Conservation (phyloP, 2,113 vertebrate genomes). For the Malurus melanocephalus region DNA sequence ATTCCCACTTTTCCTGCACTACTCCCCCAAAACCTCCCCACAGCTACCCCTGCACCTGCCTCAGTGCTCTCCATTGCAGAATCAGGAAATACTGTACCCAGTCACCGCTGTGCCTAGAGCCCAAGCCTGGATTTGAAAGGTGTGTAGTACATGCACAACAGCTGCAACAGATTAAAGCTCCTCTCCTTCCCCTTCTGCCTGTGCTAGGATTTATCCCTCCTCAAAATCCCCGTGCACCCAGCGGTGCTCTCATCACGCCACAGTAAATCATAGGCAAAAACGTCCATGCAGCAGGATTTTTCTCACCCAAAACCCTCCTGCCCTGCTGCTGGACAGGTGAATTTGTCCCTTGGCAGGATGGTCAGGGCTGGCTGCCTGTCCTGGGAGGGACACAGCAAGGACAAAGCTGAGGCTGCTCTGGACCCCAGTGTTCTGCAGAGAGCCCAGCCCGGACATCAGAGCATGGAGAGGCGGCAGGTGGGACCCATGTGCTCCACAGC, state of each 20-base stretch:
- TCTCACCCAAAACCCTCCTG: not conserved
- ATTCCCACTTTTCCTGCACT: not conserved
- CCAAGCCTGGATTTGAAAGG: not conserved
- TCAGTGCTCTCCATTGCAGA: not conserved
- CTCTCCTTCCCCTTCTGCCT: not conserved
- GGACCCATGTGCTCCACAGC: not conserved
- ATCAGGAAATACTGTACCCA: not conserved
- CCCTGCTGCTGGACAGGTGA: not conserved
- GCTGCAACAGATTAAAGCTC: not conserved
- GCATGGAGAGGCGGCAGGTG: not conserved
- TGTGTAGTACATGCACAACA: not conserved
- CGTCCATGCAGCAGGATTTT: not conserved
- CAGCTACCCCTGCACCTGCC: not conserved
- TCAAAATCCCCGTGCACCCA: not conserved
- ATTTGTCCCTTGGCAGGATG: not conserved
- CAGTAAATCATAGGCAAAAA: not conserved
- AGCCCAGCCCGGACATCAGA: not conserved
- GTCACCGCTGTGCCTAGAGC: not conserved
- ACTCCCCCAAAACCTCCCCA: not conserved
- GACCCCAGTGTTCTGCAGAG: not conserved
- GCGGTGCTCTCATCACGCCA: rapidly evolving
- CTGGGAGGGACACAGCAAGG: not conserved
- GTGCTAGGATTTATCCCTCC: not conserved
- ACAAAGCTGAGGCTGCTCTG: not conserved
- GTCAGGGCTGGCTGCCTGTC: not conserved